phyloP scores from a whole-genome alignment of 2,113 vertebrate species.

The Montifringilla adamsi region DNA sequence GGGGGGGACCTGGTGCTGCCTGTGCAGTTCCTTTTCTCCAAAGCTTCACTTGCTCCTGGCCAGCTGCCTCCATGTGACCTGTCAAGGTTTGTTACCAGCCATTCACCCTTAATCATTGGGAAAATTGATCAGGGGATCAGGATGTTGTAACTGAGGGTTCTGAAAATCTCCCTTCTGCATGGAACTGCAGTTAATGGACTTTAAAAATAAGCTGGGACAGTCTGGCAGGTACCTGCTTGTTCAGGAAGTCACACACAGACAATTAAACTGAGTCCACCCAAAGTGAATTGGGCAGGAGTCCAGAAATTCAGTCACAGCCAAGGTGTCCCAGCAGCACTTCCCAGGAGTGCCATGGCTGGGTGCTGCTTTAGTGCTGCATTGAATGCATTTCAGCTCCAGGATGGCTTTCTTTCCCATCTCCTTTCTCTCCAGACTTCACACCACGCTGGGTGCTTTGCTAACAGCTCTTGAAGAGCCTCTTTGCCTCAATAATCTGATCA shows the following conservation, averaged over 20 bases:
- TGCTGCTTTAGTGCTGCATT: not conserved
- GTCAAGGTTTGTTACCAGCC: not conserved
- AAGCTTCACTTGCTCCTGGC: not conserved
- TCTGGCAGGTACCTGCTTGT: not conserved
- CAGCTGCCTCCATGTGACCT: not conserved
- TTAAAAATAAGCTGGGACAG: not conserved
- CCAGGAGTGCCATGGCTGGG: fast-evolving
- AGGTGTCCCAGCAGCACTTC: not conserved
- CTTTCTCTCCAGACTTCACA: not conserved
- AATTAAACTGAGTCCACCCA: not conserved
- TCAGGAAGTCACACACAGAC: not conserved
- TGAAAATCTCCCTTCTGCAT: not conserved
- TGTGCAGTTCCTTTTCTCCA: not conserved
- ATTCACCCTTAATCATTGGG: not conserved
- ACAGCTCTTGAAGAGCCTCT: not conserved
- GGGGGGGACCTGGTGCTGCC: not conserved
- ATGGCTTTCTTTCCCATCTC: not conserved
- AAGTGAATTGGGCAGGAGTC: not conserved
- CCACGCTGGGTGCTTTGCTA: not conserved
- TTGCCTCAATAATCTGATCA: not conserved
- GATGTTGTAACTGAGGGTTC: not conserved
- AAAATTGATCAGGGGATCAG: not conserved
- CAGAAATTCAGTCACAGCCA: not conserved
- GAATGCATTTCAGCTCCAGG: not conserved
- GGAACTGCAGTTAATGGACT: not conserved